These are phyloP conservation scores for Ips nitidus DNA, from an alignment of 1,140 invertebrate genomes.

Conservation along the genomic window DNA sequence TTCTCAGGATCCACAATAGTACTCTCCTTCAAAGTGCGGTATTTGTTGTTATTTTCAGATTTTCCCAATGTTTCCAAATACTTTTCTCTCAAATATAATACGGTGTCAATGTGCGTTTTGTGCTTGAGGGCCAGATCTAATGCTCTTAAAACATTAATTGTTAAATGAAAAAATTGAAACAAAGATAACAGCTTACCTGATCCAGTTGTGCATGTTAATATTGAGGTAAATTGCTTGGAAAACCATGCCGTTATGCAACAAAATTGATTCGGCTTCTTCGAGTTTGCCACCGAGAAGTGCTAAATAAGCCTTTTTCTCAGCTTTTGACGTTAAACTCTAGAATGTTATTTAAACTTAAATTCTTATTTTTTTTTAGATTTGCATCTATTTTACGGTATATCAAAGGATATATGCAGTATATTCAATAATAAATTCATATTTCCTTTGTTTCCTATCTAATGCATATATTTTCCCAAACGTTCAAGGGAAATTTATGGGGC, in stretches of 20 bases:
- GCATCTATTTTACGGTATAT: too few species aligned
- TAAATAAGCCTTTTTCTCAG: slow-evolving; percentile 76
- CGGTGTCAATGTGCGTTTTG: slow-evolving; percentile 74
- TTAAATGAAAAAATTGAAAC: slow-evolving; percentile 16
- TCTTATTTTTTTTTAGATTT: too few species aligned
- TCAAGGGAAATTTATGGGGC: too few species aligned
- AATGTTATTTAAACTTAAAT: slow-evolving; percentile 18
- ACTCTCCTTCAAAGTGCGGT: slow-evolving; percentile 61
- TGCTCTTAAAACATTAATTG: slow-evolving; percentile 59
- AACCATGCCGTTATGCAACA: slow-evolving; percentile 75
- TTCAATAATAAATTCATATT: too few species aligned
- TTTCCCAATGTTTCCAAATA: slow-evolving; percentile 76
- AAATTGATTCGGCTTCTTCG: slow-evolving; percentile 78
- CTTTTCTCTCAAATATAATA: slow-evolving; percentile 72
- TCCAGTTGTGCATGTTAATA: slow-evolving; percentile 84
- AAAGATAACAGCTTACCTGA: slow-evolving; percentile 57
- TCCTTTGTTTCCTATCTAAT: too few species aligned
- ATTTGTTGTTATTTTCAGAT: slow-evolving; percentile 74
- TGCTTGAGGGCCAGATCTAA: slow-evolving; percentile 82
- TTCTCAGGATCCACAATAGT: slow-evolving; percentile 46
- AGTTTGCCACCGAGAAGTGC: slow-evolving; percentile 76
- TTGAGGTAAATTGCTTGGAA: slow-evolving; percentile 79
- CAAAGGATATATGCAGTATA: too few species aligned
- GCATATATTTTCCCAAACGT: too few species aligned
- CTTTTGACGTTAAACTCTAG: slow-evolving; percentile 57